Conservation (phyloP, 2,888 invertebrate genomes). For the Tachina lurida region DNA sequence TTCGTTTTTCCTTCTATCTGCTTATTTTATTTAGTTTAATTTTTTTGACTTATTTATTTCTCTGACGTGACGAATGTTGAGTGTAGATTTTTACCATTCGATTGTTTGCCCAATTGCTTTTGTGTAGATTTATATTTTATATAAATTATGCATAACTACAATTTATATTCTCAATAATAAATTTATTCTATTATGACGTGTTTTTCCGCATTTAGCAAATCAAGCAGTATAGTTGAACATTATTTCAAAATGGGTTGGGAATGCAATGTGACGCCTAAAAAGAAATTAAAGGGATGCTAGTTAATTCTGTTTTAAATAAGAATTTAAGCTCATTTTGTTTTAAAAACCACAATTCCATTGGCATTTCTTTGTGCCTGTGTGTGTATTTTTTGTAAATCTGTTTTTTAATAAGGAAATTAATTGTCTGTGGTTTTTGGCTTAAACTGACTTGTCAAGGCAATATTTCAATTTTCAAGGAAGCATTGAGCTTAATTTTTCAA, state of each 20-base stretch:
- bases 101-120: slow-evolving; percentile 11
- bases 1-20: not conserved
- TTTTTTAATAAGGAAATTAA: slow-evolving; percentile 46
- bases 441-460: slow-evolving; percentile 3
- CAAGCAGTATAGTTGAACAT: not conserved
- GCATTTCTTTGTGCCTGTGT: not conserved
- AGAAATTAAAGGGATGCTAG: not conserved
- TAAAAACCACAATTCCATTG: not conserved
- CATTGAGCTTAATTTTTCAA: not conserved
- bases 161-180: slow-evolving; percentile 31
- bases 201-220: slow-evolving; percentile 16
- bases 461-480: no score
- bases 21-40: slow-evolving; percentile 7
- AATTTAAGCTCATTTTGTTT: no score
- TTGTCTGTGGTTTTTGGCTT: slow-evolving; percentile 32
- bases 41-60: slow-evolving; percentile 33
- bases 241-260: not conserved
- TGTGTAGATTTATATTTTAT: slow-evolving; percentile 20
- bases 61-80: slow-evolving; percentile 22
- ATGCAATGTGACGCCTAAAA: not conserved
- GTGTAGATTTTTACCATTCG: not conserved
- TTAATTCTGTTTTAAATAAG: no score
- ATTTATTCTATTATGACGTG: slow-evolving; percentile 35
- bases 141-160: slow-evolving; percentile 14
- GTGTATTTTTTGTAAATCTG: not conserved